These are phyloP conservation scores for Trachops cirrhosus DNA, from an alignment of 2,797 vertebrate species.

Conservation along the genomic window DNA sequence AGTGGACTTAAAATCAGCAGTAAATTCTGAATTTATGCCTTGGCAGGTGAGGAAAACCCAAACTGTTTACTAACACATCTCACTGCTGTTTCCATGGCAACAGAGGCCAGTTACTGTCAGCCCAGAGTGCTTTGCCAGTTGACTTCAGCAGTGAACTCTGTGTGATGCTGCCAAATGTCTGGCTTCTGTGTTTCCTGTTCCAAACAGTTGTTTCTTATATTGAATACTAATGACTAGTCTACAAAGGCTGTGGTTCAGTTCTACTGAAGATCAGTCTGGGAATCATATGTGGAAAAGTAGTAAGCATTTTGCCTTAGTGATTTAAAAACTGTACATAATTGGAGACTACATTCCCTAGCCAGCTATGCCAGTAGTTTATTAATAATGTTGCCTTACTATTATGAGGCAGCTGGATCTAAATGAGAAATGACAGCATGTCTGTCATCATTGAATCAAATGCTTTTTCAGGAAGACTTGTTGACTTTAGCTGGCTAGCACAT, in stretches of 20 bases:
- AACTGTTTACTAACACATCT: conserved; percentile 53
- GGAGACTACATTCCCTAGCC: conserved; percentile 13
- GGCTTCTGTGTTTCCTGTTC: conserved; percentile 73
- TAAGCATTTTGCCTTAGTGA: background rate
- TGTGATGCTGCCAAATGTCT: conserved; percentile 73
- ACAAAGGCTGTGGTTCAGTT: conserved; percentile 51
- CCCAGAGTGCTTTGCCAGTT: conserved; percentile 32
- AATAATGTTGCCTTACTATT: conserved; percentile 56
- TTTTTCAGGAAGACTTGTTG: conserved; percentile 4
- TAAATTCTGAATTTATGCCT: conserved; percentile 43
- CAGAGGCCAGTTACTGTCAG: conserved; percentile 56
- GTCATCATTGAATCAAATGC: conserved; percentile 11
- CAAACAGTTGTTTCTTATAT: conserved; percentile 66
- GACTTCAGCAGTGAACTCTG: conserved; percentile 68
- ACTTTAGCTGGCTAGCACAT: background rate
- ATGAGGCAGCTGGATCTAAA: conserved; percentile 27
- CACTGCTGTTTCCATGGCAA: conserved; percentile 56
- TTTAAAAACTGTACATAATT: conserved; percentile 49
- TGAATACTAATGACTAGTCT: conserved; percentile 70
- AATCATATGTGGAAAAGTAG: conserved; percentile 43
- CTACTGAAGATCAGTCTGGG: background rate
- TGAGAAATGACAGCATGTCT: conserved; percentile 24
- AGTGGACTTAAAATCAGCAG: conserved; percentile 28
- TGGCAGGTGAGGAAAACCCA: conserved; percentile 47
- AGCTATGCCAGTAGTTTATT: conserved; percentile 48